A percentile compares a stretch with the other conserved stretches of the same genome.
Conservation (phyloP, 2,797 vertebrate genomes). For the Numenius phaeopus region DNA sequence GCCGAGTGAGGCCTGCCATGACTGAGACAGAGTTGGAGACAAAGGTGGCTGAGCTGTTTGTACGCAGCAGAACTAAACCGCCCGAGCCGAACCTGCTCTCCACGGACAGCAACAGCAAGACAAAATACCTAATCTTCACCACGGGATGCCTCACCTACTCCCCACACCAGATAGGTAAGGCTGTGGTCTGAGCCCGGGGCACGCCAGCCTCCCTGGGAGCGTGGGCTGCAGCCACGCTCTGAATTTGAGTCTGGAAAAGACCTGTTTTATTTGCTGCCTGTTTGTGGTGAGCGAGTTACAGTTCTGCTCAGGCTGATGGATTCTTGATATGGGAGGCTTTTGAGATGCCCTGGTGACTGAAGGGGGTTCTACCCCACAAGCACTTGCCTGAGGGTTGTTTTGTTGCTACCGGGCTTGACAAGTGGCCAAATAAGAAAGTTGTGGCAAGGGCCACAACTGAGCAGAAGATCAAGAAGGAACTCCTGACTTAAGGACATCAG, state of each 20-base stretch:
- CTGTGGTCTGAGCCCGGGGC: not conserved
- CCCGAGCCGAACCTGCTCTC: constrained; percentile 76
- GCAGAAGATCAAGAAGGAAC: not conserved
- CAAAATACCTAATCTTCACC: constrained; percentile 96
- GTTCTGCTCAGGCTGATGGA: not conserved
- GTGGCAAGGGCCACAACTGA: not conserved
- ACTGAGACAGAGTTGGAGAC: constrained; percentile 86
- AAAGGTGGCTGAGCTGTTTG: constrained; percentile 88
- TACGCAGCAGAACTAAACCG: constrained; percentile 85
- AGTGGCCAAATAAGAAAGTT: not conserved
- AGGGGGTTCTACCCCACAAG: not conserved
- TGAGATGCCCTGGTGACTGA: not conserved
- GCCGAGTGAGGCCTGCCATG: constrained; percentile 68
- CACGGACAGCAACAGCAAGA: constrained; percentile 78
- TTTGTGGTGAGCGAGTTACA: not conserved
- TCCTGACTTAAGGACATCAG: not conserved
- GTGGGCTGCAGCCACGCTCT: not conserved
- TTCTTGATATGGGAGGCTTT: accelerated
- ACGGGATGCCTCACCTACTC: constrained; percentile 97
- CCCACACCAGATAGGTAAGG: constrained; percentile 95
- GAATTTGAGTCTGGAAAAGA: not conserved
- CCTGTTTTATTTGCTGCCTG: not conserved
- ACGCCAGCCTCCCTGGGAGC: not conserved
- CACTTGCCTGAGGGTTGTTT: not conserved
- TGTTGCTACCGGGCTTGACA: not conserved